Evolutionary conservation across 2,888 invertebrate genomes (phyloP), one percentile per base, ranked within the genome.

Genomic region (Dicycla oo): DNA sequence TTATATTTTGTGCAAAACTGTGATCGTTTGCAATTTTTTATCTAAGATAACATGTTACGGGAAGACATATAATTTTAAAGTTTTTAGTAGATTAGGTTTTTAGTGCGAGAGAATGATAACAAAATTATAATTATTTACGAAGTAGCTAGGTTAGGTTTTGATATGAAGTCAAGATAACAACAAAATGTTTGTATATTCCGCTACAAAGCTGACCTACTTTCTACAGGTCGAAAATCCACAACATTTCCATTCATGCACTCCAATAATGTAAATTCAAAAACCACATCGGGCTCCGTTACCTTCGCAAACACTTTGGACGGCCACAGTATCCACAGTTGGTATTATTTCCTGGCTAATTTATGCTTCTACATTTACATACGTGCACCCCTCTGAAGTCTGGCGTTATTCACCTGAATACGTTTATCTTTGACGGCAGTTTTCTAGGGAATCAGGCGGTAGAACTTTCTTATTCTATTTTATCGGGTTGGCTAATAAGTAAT

Each of bases 311-410:
- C 83, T 84, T 75, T 43, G 77, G 65, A 20, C 53, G 57, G 74
- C 73, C 69, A 70, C 73, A 61, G 60, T 61, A 74, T 82, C 77
- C 69, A 62, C 80, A 80, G 77, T 61, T 30, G n/a, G 64, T 84
- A 88, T 88, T 84, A 85, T 88, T 85, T 87, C 83, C 77, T 75
- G 70, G 87, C 83, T 88, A 87, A 88, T 89, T 87, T 87, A 81
- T 82, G 83, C 85, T 80, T 75, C 73, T 85, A 81, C 77, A 89
- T 87, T 87, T 74, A 77, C 87, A 80, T 81, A 82, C 61, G 53
- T 63, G 77, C 64, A 69, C 68, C 69, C 30, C 56, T 54, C 49
- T 58, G n/a, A 56, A 73, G 54, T n/a, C 40, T 40, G 30, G 45
- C 51, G 54, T 51, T 70, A 61, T 75, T 65, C 70, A 80, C 70